Base-by-base conservation (phyloP, 2,888 invertebrate species). In the Molanna angustata region DNA sequence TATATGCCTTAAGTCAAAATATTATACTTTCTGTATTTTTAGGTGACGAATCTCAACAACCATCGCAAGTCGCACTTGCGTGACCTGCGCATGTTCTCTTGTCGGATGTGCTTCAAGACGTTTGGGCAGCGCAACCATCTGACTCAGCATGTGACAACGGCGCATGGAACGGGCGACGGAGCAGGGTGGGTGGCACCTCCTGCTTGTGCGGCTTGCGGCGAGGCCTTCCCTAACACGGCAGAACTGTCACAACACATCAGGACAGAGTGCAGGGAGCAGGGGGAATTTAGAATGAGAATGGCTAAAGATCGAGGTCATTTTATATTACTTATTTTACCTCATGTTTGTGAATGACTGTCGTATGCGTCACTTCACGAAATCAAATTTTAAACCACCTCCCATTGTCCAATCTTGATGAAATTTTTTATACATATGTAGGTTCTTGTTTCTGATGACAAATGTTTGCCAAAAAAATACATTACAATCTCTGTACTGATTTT, bases 31-130 rank as follows among this genome's bases (percentile, higher is more conserved):
- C 3, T 4, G 13, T 4, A 35, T 4, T 35, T 46, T 33, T 63
- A 77, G 73, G 77, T 77, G 59, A 76, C 77, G 48, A 77, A 76
- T 63, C 64, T 77, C 60, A 77, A 77, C 64, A 76, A 77, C 61
- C 77, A 77, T 54, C 74, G 75, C 60, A 76, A 76, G 65, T 69
- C 76, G 4, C 77, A 77, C 61, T 69, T 72, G 16, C 69, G 70
- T 39, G 66, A 74, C 46, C 74, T 73, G 59, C 59, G 62, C 43
- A 64, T 69, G 11, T 74, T 74, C 65, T 71, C 72, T 63, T 77
- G 76, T 63, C 70, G 69, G 37, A 65, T 72, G 3, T 77, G 76
- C 64, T 74, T 74, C 1, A 71, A 73, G 52, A 70, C 70, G 61
- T 76, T 77, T 64, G 65, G 70, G 32, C 76, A 76, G 60, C 64